Percentiles rank a stretch among this genome's conserved stretches.
phyloP scores from a whole-genome alignment of 2,113 vertebrate genomes.

The Xiphias gladius region DNA sequence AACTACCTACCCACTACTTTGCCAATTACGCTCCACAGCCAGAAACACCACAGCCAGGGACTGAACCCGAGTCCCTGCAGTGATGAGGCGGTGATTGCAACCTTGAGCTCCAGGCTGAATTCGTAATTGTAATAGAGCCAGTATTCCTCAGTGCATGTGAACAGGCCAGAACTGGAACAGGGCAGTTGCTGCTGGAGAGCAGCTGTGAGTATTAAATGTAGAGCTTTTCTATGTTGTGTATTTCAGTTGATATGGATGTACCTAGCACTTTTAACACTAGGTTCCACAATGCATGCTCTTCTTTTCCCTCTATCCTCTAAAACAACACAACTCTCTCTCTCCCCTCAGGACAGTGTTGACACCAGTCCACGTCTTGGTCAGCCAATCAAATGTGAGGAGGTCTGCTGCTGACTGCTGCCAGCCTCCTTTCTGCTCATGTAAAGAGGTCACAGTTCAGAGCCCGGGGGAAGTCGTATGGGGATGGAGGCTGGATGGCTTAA shows the following conservation, averaged over 20 bases:
- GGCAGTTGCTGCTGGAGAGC: conserved; percentile 24
- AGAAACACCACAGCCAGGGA: conserved; percentile 42
- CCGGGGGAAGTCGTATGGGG: conserved; percentile 15
- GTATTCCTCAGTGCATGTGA: conserved; percentile 46
- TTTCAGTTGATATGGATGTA: conserved; percentile 16
- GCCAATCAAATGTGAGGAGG: conserved; percentile 47
- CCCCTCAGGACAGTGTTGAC: conserved; percentile 35
- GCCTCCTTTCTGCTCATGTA: conserved; percentile 34
- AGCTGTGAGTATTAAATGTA: conserved; percentile 27
- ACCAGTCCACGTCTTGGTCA: conserved; percentile 30
- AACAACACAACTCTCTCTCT: background rate
- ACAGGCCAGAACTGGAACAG: conserved; percentile 53
- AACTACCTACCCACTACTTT: conserved; percentile 34
- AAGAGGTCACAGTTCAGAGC: conserved; percentile 58
- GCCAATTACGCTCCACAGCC: conserved; percentile 54
- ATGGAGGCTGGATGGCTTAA: conserved; percentile 21
- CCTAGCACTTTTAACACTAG: conserved; percentile 11
- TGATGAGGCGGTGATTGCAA: conserved; percentile 20
- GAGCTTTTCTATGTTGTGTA: conserved; percentile 12
- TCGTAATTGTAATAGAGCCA: conserved; percentile 57
- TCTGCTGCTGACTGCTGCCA: conserved; percentile 17
- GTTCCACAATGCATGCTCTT: conserved; percentile 10
- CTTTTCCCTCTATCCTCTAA: background rate
- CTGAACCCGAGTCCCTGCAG: conserved; percentile 42
- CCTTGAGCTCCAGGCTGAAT: conserved; percentile 41